These are phyloP conservation scores for Strigops habroptila DNA, from an alignment of 2,113 vertebrate species.

Conservation along the genomic window DNA sequence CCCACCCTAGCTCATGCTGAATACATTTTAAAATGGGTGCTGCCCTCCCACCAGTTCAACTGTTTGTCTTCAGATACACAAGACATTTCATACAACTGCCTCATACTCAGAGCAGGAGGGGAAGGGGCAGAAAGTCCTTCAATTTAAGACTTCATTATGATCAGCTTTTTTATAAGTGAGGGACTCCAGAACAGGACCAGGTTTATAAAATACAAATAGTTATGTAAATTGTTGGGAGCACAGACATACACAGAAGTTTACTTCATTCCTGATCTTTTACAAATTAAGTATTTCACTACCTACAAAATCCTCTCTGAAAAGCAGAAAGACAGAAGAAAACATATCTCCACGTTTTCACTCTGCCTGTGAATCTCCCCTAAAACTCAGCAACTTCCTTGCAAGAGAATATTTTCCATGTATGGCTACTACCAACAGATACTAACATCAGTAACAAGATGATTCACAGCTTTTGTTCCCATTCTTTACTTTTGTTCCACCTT, in stretches of 20 bases:
- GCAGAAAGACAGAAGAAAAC: neutral
- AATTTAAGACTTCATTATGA: neutral
- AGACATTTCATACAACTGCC: neutral
- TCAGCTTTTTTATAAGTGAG: neutral
- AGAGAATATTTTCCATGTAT: neutral
- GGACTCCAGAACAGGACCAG: neutral
- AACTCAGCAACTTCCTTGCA: neutral
- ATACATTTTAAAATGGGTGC: neutral
- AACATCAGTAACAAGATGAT: neutral
- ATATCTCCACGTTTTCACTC: neutral
- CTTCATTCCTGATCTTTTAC: neutral
- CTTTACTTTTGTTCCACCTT: neutral
- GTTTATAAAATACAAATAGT: neutral
- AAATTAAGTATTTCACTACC: neutral
- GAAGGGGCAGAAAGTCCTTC: neutral
- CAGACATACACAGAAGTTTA: neutral
- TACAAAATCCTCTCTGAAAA: neutral
- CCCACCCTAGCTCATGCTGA: neutral
- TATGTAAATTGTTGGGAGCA: neutral
- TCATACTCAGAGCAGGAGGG: neutral
- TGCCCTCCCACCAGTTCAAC: neutral
- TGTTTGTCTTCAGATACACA: neutral
- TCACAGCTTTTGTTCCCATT: neutral
- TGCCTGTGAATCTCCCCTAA: neutral
- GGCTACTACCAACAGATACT: neutral